Evolutionary conservation across 2,113 vertebrate species (phyloP).

Genomic region (Pardalotus punctatus): DNA sequence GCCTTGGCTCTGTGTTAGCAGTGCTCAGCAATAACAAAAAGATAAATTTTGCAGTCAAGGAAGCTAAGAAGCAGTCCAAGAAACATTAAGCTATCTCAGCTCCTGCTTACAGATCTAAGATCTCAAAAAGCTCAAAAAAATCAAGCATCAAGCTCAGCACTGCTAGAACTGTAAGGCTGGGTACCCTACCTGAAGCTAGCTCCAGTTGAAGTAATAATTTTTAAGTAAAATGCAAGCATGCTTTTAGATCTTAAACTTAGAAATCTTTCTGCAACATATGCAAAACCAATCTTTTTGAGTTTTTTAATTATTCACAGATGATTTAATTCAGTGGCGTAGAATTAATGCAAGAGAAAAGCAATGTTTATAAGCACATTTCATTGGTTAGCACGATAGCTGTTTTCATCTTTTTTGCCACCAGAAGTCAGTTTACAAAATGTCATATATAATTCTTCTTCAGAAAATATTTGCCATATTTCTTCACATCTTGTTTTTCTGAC

Average conservation of each 20-base stretch:
- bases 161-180: neutral
- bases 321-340: neutral
- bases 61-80: neutral
- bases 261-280: neutral
- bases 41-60: neutral
- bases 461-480: accelerated
- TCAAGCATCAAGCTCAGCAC: neutral
- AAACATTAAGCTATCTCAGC: neutral
- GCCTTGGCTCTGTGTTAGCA: neutral
- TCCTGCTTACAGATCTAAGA: neutral
- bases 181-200: neutral
- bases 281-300: accelerated
- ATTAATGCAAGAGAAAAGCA: neutral
- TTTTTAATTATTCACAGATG: neutral
- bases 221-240: neutral
- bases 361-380: neutral
- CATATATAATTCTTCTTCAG: neutral
- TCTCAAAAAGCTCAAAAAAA: neutral
- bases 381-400: neutral
- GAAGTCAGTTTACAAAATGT: neutral
- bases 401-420: neutral
- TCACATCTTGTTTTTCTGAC: neutral
- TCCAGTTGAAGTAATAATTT: neutral
- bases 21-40: neutral
- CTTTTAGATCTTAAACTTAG: neutral